Evolutionary conservation across 2,888 invertebrate species (phyloP), one percentile per base, ranked within the genome.

Genomic region (Gisinianus flammeolus): DNA sequence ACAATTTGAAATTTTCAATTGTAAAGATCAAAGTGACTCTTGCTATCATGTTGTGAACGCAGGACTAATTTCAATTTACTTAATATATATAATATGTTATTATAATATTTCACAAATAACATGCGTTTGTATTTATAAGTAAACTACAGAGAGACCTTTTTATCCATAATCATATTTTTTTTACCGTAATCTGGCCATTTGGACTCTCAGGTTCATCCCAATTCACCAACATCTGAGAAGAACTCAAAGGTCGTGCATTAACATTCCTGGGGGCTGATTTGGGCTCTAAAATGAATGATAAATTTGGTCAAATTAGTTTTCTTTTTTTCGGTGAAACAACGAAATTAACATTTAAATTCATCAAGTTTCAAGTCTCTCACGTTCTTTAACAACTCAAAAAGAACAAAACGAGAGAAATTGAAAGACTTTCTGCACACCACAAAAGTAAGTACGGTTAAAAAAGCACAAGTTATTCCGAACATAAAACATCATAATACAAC

Each of bases 131-230:
- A n/a, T 44, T 44, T 44, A 44, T 19, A 44, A 44, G 19, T 16
- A 16, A 44, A 4, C 8, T 44, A n/a, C n/a, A n/a, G n/a, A n/a
- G n/a, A n/a, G n/a, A n/a, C n/a, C n/a, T n/a, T n/a, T n/a, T n/a
- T n/a, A n/a, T n/a, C n/a, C 19, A 44, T 44, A 44, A 8, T 35
- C 12, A 44, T 44, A 44, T 44, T 44, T 19, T 44, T 44, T 44
- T 91, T 89, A 97, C 97, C 89, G 94, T 95, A 85, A 99, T 95
- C 91, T 95, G 94, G 85, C 98, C 98, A 87, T 98, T 98, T 69
- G 98, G 96, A 76, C 95, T 95, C 87, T 97, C 96, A 24, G 98
- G 98, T 87, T 96, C 96, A 85, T 96, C 95, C 99, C 99, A 99
- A 86, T 96, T 95, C 85, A 99, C 96, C 78, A 97, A 93, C 93